These are phyloP conservation scores for Petrocephalus zakoni DNA, from an alignment of 2,113 vertebrate genomes.

Conservation along the genomic window DNA sequence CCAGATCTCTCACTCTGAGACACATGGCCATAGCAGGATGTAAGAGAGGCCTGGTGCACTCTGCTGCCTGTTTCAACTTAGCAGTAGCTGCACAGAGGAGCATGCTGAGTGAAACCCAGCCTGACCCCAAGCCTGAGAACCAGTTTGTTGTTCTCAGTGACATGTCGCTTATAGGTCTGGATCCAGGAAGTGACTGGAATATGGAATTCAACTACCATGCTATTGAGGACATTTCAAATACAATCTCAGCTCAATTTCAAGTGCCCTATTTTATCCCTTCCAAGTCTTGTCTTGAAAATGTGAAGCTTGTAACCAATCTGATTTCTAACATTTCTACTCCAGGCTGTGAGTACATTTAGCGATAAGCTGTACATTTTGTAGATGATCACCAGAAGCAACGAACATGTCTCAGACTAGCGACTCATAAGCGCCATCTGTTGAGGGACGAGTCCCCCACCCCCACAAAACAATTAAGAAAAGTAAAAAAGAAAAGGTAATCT, in stretches of 20 bases:
- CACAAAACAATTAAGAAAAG: slow-evolving; percentile 30
- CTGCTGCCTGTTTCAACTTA: not conserved
- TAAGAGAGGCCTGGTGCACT: not conserved
- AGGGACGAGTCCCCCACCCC: not conserved
- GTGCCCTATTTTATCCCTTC: not conserved
- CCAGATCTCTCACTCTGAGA: not conserved
- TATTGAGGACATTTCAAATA: not conserved
- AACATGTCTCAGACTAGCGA: not conserved
- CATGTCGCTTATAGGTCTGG: not conserved
- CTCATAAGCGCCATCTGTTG: slow-evolving; percentile 13
- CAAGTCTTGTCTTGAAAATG: not conserved
- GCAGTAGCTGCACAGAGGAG: slow-evolving; percentile 9
- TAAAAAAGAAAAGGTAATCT: slow-evolving; percentile 18
- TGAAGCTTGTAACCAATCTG: not conserved
- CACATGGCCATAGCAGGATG: not conserved
- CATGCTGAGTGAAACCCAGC: slow-evolving; percentile 17
- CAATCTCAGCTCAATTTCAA: not conserved
- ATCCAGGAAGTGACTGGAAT: not conserved
- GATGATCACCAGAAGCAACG: not conserved
- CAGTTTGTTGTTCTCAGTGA: not conserved
- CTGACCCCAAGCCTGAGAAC: not conserved
- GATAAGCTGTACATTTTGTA: not conserved
- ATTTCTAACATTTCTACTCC: not conserved
- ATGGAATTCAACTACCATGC: not conserved
- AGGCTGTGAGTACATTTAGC: not conserved